Conservation (phyloP, 2,888 invertebrate species). For the Agrochola circellaris region DNA sequence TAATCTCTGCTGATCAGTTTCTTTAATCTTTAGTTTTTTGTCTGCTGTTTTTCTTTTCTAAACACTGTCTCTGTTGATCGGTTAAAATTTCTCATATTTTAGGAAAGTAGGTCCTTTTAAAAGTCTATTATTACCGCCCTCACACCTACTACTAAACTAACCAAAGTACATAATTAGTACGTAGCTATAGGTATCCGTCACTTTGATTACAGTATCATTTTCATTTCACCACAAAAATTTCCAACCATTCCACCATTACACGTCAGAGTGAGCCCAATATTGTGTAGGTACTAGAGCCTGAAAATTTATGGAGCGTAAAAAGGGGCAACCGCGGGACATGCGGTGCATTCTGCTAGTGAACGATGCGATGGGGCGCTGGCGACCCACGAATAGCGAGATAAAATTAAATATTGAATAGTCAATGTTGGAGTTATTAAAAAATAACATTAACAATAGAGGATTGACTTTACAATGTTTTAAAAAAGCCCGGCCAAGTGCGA, state of each 20-base stretch:
- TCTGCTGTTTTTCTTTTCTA: too few species aligned
- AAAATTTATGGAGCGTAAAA: slow-evolving; percentile 55
- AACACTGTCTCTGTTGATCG: too few species aligned
- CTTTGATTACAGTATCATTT: slow-evolving; percentile 13
- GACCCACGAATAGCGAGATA: neutral
- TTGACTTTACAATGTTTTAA: neutral
- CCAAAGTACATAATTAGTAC: neutral
- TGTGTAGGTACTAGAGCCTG: slow-evolving; percentile 48
- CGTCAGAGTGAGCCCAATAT: slow-evolving; percentile 42
- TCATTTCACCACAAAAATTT: slow-evolving; percentile 39
- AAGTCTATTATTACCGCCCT: neutral
- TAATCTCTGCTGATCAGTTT: neutral
- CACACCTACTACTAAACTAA: neutral
- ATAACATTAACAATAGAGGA: neutral
- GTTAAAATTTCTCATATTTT: too few species aligned
- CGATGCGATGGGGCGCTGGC: slow-evolving; percentile 17
- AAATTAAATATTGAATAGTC: neutral
- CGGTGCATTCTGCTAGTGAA: slow-evolving; percentile 41
- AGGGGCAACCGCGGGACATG: slow-evolving; percentile 41
- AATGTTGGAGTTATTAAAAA: neutral
- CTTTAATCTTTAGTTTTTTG: too few species aligned
- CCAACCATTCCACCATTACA: slow-evolving; percentile 18
- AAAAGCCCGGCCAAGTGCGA: too few species aligned
- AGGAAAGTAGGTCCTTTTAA: neutral
- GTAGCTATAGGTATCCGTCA: neutral